A percentile compares a stretch with the other conserved stretches of the same genome.
Evolutionary conservation across 35 echinoderm and acorn worm genomes (phyloP).

Genomic region (Strongylocentrotus purpuratus): DNA sequence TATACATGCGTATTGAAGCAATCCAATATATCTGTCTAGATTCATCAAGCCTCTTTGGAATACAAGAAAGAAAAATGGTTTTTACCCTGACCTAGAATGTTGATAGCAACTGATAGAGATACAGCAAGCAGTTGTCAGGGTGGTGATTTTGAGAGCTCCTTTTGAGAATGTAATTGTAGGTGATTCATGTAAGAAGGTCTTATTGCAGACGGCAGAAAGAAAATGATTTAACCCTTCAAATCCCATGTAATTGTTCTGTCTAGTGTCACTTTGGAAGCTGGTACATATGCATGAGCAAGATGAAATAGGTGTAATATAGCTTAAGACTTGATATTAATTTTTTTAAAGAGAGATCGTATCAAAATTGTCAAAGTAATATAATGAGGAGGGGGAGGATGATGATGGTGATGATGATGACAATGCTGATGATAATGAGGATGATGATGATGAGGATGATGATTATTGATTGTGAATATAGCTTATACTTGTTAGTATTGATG

Average conservation of each 20-base stretch:
- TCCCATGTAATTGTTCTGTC: too few species aligned
- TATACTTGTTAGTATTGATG: too few species aligned
- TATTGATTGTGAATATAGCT: too few species aligned
- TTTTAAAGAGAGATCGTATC: too few species aligned
- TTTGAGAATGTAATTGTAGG: not conserved
- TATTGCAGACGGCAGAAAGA: not conserved
- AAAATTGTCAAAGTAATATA: not conserved
- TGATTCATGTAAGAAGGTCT: not conserved
- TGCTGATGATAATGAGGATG: not conserved
- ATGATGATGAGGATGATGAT: not conserved
- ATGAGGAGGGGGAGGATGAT: not conserved
- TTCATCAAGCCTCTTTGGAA: not conserved
- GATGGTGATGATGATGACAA: not conserved
- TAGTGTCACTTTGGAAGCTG: too few species aligned
- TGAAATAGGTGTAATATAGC: too few species aligned
- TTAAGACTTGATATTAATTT: too few species aligned
- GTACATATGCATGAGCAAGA: too few species aligned
- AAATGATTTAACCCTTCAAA: too few species aligned
- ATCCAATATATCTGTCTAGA: constrained; percentile 11
- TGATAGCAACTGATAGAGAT: not conserved
- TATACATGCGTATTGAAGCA: not conserved
- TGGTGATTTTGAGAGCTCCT: not conserved
- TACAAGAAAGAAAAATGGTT: not conserved
- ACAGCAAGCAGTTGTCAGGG: not conserved
- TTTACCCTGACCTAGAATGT: not conserved